Conservation (phyloP, 92 coral and sea anemone species). For the Phenganax subtilis region DNA sequence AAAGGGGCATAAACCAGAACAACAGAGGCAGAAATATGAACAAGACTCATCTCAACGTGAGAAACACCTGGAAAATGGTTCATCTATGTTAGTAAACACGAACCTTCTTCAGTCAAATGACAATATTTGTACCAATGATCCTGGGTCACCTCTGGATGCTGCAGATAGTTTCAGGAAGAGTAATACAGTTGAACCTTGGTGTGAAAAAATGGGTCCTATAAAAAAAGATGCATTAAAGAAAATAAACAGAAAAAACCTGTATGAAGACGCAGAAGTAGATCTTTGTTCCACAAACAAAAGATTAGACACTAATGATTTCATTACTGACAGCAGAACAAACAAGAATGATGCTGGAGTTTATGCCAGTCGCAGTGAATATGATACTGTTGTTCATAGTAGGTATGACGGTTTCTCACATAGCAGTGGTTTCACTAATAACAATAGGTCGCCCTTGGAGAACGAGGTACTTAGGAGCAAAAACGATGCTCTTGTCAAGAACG, state of each 20-base stretch:
- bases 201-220: background rate
- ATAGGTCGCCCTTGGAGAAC: too few relatives aligned
- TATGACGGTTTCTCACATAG: too few relatives aligned
- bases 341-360: too few relatives aligned
- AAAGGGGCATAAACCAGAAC: too few relatives aligned
- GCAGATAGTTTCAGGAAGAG: background rate
- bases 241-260: background rate
- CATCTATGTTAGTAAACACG: background rate
- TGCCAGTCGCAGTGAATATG: too few relatives aligned
- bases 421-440: too few relatives aligned
- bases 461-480: too few relatives aligned
- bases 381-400: too few relatives aligned
- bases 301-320: too few relatives aligned
- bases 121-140: background rate
- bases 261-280: background rate
- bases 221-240: background rate
- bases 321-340: too few relatives aligned
- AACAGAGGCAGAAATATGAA: background rate
- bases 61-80: background rate
- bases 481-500: too few relatives aligned
- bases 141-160: background rate
- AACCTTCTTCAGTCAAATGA: background rate
- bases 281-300: too few relatives aligned
- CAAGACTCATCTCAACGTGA: background rate
- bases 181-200: background rate